Percentiles rank a stretch among this genome's conserved stretches.
Evolutionary conservation across 2,888 invertebrate genomes (phyloP).

Genomic region (Philereme vetulata): DNA sequence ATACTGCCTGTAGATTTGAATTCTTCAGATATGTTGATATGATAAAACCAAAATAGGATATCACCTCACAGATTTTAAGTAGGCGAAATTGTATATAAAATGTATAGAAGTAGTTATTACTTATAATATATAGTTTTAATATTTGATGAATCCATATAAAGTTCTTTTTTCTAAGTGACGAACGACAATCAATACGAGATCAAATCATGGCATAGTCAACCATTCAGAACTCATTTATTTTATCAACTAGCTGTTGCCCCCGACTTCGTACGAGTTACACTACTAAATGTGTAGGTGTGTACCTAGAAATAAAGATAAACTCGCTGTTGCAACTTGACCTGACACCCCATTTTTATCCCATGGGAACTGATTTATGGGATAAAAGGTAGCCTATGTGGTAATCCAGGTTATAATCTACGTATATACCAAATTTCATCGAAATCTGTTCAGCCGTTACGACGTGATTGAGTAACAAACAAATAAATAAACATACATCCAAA

Average conservation of each 20-base stretch:
- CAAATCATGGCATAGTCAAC: conserved; percentile 1
- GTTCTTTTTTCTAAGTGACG: conserved; percentile 2
- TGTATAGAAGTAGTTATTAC: conserved; percentile 12
- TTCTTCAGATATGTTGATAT: conserved; percentile 1
- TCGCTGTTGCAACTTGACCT: too few relatives aligned
- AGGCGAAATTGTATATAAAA: conserved; percentile 24
- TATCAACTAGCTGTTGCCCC: not conserved
- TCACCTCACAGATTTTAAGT: conserved; percentile 18
- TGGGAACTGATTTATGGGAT: too few relatives aligned
- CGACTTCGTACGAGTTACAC: too few relatives aligned
- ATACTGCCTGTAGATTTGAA: conserved; percentile 17
- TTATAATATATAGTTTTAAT: conserved; percentile 17
- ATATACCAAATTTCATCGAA: too few relatives aligned
- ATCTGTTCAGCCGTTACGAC: too few relatives aligned
- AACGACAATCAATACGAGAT: conserved; percentile 3
- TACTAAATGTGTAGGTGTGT: too few relatives aligned
- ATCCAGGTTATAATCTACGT: too few relatives aligned
- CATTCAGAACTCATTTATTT: not conserved
- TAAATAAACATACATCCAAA: too few relatives aligned
- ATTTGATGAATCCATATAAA: not conserved
- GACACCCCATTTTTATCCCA: too few relatives aligned
- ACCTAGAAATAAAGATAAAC: too few relatives aligned
- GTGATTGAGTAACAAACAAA: too few relatives aligned
- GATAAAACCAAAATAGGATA: conserved; percentile 13
- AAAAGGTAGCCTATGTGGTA: too few relatives aligned